Conservation (phyloP, 2,797 vertebrate species). For the Sebastiscus tertius region DNA sequence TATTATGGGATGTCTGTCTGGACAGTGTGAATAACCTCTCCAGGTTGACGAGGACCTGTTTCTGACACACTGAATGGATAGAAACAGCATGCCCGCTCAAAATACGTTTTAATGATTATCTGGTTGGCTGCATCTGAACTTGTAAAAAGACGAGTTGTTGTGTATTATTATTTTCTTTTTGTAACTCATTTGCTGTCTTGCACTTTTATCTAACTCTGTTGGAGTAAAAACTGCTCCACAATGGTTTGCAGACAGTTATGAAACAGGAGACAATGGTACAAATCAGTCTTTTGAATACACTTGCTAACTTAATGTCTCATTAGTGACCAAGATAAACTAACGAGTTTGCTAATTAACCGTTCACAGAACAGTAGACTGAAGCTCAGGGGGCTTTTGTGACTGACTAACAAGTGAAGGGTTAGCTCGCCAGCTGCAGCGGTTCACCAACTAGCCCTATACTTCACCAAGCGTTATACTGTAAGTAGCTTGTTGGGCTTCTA, state of each 20-base stretch:
- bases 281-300: too few species aligned
- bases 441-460: not conserved
- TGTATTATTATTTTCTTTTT: too few species aligned
- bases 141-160: not conserved
- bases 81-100: not conserved
- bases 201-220: too few species aligned
- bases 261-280: too few species aligned
- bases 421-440: not conserved
- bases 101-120: not conserved
- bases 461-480: not conserved
- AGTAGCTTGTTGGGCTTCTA: not conserved
- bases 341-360: too few species aligned
- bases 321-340: too few species aligned
- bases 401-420: not conserved
- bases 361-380: too few species aligned
- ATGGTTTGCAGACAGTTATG: too few species aligned
- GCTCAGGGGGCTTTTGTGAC: too few species aligned
- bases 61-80: not conserved
- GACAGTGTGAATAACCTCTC: not conserved
- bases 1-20: conserved; percentile 24
- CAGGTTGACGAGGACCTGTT: not conserved
- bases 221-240: too few species aligned
- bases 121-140: not conserved
- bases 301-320: too few species aligned
- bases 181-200: too few species aligned